These are phyloP conservation scores for Xiphophorus maculatus DNA, from an alignment of 2,113 vertebrate genomes.

Conservation along the genomic window DNA sequence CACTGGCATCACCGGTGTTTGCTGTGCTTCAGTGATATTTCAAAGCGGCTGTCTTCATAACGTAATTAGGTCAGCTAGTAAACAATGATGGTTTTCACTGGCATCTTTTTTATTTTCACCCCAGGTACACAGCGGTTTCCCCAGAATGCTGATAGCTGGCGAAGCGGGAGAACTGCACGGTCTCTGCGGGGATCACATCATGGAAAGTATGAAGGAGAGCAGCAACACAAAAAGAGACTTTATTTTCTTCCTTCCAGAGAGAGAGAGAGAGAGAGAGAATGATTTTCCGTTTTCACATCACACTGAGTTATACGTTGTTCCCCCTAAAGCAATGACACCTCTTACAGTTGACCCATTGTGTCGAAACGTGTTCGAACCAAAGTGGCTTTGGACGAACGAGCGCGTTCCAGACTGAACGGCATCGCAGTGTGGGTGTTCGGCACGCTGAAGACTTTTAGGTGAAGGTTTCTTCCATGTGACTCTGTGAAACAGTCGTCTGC, in stretches of 20 bases:
- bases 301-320: constrained; percentile 33
- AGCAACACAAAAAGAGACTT: constrained; percentile 43
- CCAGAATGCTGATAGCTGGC: constrained; percentile 2
- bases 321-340: constrained; percentile 61
- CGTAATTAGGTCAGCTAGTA: background rate
- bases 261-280: constrained; percentile 11
- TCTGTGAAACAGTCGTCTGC: constrained; percentile 1
- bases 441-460: constrained; percentile 51
- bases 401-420: constrained; percentile 63
- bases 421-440: constrained; percentile 39
- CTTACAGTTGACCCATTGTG: constrained; percentile 71
- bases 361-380: constrained; percentile 61
- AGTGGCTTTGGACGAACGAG: constrained; percentile 50
- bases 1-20: background rate
- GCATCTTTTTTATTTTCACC: constrained; percentile 11
- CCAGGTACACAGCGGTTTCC: background rate
- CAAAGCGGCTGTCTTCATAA: background rate
- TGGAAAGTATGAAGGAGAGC: constrained; percentile 47
- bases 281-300: constrained; percentile 21
- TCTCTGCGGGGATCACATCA: constrained; percentile 44
- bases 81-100: background rate
- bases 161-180: constrained; percentile 22
- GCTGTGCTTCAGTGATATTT: background rate
- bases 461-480: constrained; percentile 24
- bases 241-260: constrained; percentile 17